Base-by-base conservation (phyloP, 2,888 invertebrate species). In the Diloba caeruleocephala region DNA sequence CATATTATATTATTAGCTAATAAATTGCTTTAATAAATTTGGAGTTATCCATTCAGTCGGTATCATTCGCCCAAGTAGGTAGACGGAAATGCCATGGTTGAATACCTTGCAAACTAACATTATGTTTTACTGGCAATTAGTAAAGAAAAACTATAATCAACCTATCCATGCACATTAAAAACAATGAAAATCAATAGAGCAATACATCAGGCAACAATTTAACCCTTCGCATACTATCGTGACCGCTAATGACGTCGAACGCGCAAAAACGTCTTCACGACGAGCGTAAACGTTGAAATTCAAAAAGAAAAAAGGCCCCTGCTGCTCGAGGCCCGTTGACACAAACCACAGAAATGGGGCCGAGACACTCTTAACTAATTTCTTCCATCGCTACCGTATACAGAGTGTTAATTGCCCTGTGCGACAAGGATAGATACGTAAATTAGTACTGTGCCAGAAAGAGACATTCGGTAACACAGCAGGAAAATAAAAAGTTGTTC, bases 321-420 rank as follows among this genome's bases (percentile, higher is more conserved):
- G 73, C 74, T 75, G 75, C 71, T 70, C 57, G 68, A 66, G 46
- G 62, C 67, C 78, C 74, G 84, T 85, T 87, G 85, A 88, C 87
- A 84, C 74, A 83, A 78, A 68, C 78, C 75, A 79, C 79, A 79
- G 80, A 84, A 89, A 88, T 78, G 84, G 76, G 83, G 81, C 80
- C 82, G 79, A 81, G 79, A 76, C 78, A 80, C 79, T 83, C 80
- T 85, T 86, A 88, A 90, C 90, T 90, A 90, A 92, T 90, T 92
- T 91, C 89, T 89, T 85, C 84, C 89, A 86, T 83, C 79, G 90
- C 91, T 89, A 90, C 91, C 86, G 91, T 89, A 87, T 85, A 83
- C 83, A 81, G 84, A 85, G 90, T 89, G 89, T 88, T 91, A 91
- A 92, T 92, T 91, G 85, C 87, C 72, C 38, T 64, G 74, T 69